These are phyloP conservation scores for Cancer borealis DNA, from an alignment of 2,888 invertebrate species.

Conservation along the genomic window DNA sequence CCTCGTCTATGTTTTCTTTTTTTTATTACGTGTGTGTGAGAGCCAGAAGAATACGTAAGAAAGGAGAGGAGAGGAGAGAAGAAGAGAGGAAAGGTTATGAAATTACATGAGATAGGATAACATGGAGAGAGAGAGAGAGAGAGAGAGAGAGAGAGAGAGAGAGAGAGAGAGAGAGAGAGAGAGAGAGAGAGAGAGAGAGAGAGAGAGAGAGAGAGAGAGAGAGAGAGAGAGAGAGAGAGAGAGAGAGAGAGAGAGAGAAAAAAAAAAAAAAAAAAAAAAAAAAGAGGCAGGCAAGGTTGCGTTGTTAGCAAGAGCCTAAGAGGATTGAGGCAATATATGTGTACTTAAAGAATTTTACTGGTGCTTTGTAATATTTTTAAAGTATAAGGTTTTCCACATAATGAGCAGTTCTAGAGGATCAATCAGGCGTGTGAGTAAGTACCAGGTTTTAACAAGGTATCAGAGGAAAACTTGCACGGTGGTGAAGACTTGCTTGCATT, in stretches of 20 bases:
- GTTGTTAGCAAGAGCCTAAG: not conserved
- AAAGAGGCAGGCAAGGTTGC: not conserved
- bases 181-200: not conserved
- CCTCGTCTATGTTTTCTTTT: not conserved
- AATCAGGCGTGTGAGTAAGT: not conserved
- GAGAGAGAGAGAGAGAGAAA: conserved; percentile 11
- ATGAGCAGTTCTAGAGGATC: not conserved
- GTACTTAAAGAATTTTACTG: not conserved
- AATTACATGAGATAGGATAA: not conserved
- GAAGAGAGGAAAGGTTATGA: conserved; percentile 1
- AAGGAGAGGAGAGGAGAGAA: not conserved
- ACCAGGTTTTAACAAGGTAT: not conserved
- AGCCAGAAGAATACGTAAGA: not conserved
- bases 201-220: conserved; percentile 13
- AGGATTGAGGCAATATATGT: not conserved
- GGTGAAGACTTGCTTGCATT: not conserved
- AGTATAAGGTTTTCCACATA: not conserved
- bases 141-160: conserved; percentile 43
- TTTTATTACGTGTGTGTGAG: not conserved
- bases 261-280: not conserved
- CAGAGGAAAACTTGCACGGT: not conserved
- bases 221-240: conserved; percentile 12
- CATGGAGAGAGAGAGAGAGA: not conserved
- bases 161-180: conserved; percentile 43
- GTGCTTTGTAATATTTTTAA: not conserved